These are phyloP conservation scores for Semotilus atromaculatus DNA, from an alignment of 2,797 vertebrate species.

Conservation along the genomic window DNA sequence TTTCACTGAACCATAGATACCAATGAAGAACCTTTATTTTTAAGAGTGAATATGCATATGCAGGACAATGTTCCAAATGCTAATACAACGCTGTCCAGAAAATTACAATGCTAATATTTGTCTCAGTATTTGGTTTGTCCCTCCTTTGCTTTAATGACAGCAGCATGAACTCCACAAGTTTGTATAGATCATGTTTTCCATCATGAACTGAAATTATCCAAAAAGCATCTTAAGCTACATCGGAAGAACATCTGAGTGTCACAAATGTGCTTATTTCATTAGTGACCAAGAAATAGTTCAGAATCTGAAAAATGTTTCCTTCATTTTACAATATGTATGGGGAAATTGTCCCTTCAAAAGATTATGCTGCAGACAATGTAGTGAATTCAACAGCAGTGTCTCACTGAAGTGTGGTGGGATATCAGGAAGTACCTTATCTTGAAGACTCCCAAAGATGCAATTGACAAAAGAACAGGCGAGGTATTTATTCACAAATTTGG, in stretches of 20 bases:
- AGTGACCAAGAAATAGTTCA: neutral
- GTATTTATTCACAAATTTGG: neutral
- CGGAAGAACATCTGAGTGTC: neutral
- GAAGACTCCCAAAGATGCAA: neutral
- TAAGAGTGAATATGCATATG: neutral
- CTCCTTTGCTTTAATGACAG: neutral
- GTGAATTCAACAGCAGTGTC: neutral
- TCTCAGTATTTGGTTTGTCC: neutral
- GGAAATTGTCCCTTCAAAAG: neutral
- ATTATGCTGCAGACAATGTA: neutral
- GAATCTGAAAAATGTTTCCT: neutral
- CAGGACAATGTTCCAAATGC: neutral
- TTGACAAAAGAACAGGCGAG: neutral
- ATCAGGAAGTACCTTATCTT: neutral
- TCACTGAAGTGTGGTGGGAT: neutral
- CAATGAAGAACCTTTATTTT: neutral
- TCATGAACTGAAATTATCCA: neutral
- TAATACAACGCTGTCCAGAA: neutral
- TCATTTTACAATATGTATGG: neutral
- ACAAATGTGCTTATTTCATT: neutral
- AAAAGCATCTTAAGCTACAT: neutral
- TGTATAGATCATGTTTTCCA: neutral
- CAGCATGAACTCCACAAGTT: neutral
- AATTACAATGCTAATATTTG: neutral
- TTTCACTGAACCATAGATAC: neutral